Evolutionary conservation across 2,113 vertebrate genomes (phyloP), one percentile per base, ranked within the genome.

Genomic region (Donacobius atricapilla): DNA sequence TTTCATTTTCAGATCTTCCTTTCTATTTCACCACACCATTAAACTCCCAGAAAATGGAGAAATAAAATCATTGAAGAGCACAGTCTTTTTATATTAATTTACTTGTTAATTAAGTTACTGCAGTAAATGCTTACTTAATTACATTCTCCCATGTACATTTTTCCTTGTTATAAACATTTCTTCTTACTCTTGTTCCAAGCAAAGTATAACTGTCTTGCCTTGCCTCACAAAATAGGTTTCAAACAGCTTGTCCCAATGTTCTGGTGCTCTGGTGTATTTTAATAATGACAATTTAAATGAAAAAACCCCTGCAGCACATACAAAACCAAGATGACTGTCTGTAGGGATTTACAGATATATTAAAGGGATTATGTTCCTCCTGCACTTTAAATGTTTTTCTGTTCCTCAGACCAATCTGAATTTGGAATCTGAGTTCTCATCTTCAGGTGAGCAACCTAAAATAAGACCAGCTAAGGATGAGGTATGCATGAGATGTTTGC

Each of bases 221-320:
- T 72, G 20, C 35, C 39, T 77, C 42, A 70, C 8, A 54, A 88
- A 21, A 18, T 3, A 73, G 53, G 11, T n/a, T 72, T 87, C 70
- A 79, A 90, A 76, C 7, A 73, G 9, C 25, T 86, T 53, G 11
- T 42, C 15, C 25, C 31, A 66, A 13, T 31, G 13, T 66, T 63
- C 51, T 66, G 39, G n/a, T 72, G 35, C 20, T 90, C 69, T 79
- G 16, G 3, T 56, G 8, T 70, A 65, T 25, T 50, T 83, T 66
- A 84, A 30, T 44, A 60, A 58, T 33, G 15, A 44, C 15, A 89
- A 35, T n/a, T 60, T 35, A 71, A 75, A 54, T 15, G 1, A 19
- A 31, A 25, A 22, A 37, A 15, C 5, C 1, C 1, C 1, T 7
- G 11, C 11, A 47, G 31, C 10, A 53, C 45, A 11, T 6, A n/a